phyloP scores from a whole-genome alignment of 2,797 vertebrate genomes.

The Malacoraja senta region DNA sequence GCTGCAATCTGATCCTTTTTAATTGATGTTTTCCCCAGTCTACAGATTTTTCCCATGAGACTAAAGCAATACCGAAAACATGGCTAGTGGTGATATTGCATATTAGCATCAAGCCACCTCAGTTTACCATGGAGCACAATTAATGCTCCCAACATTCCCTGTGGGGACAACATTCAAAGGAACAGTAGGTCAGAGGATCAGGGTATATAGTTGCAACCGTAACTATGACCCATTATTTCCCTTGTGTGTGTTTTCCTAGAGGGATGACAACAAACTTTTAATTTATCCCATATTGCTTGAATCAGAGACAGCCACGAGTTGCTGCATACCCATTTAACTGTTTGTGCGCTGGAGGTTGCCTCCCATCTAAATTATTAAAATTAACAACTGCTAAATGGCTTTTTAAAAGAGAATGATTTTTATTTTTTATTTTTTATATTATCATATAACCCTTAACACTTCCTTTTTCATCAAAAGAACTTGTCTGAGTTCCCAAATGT shows the following conservation, averaged over 20 bases:
- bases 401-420: not conserved
- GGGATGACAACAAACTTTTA: not conserved
- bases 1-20: not conserved
- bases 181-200: not conserved
- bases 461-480: not conserved
- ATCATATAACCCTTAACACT: not conserved
- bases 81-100: not conserved
- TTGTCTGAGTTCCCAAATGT: not conserved
- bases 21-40: not conserved
- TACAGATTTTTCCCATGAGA: not conserved
- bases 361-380: not conserved
- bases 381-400: not conserved
- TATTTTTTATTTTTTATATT: not conserved
- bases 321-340: not conserved
- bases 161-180: not conserved
- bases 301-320: not conserved
- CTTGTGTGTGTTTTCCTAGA: not conserved
- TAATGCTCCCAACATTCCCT: not conserved
- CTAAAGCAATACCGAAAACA: not conserved
- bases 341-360: not conserved
- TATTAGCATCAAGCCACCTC: not conserved
- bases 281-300: not conserved
- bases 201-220: not conserved
- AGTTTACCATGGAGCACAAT: not conserved
- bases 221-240: not conserved